These are phyloP conservation scores for Eumerus sabulonum DNA, from an alignment of 2,888 invertebrate genomes.

Conservation along the genomic window DNA sequence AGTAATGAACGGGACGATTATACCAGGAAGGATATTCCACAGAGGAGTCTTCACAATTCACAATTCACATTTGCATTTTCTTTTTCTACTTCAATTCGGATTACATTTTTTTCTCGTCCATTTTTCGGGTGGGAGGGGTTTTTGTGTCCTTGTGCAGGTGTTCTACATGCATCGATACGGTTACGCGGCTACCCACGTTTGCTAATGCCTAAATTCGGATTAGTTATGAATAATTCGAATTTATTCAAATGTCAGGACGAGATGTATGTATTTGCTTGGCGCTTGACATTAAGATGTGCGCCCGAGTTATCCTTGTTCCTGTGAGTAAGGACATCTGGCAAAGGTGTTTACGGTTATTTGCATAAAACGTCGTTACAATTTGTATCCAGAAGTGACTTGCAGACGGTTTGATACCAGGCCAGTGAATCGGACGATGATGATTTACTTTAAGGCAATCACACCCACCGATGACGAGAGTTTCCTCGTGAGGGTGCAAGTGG, in stretches of 20 bases:
- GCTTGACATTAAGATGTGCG: too few relatives aligned
- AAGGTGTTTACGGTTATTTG: conserved; percentile 58
- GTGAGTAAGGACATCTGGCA: conserved; percentile 15
- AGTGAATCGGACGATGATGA: conserved; percentile 33
- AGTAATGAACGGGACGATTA: conserved; percentile 38
- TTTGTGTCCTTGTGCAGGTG: conserved; percentile 14
- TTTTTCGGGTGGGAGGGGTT: conserved; percentile 5
- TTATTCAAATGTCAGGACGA: neutral
- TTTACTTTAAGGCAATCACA: neutral
- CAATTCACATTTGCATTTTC: neutral
- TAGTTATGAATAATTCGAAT: conserved; percentile 32
- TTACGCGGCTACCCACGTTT: conserved; percentile 4
- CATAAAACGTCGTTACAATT: conserved; percentile 44
- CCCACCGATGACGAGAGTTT: too few relatives aligned
- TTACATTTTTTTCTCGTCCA: neutral
- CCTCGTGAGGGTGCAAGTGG: too few relatives aligned
- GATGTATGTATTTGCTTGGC: neutral
- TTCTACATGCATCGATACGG: conserved; percentile 16
- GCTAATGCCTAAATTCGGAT: conserved; percentile 28
- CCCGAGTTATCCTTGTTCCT: conserved; percentile 32
- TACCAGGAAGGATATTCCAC: conserved; percentile 18
- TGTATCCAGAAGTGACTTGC: conserved; percentile 26
- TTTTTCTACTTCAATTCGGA: too few relatives aligned
- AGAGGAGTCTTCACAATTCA: conserved; percentile 12
- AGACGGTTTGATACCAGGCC: neutral